phyloP scores from a whole-genome alignment of 1,140 invertebrate species.

The Leucophenga varia region DNA sequence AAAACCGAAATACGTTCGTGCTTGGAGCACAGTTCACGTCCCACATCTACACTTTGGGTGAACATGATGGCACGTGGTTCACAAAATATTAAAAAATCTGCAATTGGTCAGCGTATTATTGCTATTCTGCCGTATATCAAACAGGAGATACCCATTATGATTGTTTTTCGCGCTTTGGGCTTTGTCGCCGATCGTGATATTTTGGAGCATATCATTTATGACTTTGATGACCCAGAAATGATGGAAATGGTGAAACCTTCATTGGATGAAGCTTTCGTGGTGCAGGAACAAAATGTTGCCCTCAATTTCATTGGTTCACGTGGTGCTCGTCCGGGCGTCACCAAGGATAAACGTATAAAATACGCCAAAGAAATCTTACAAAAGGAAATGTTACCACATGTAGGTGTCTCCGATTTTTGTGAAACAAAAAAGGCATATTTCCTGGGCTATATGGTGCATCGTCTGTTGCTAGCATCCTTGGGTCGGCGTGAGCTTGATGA shows the following conservation, averaged over 20 bases:
- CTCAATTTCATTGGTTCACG: slow-evolving; percentile 97
- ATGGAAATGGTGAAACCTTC: slow-evolving; percentile 99
- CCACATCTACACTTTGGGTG: slow-evolving; percentile 96
- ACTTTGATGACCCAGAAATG: slow-evolving; percentile 99
- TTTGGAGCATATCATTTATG: slow-evolving; percentile 98
- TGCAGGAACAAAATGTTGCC: slow-evolving; percentile 98
- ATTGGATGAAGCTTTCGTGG: slow-evolving; percentile 98
- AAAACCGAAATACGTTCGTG: slow-evolving; percentile 97
- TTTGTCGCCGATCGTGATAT: slow-evolving; percentile 99
- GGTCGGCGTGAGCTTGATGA: slow-evolving; percentile 95
- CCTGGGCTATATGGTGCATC: slow-evolving; percentile 97
- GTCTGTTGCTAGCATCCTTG: slow-evolving; percentile 89
- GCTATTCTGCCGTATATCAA: slow-evolving; percentile 98
- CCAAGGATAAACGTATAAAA: slow-evolving; percentile 97
- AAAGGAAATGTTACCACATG: slow-evolving; percentile 99
- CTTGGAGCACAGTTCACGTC: slow-evolving; percentile 88
- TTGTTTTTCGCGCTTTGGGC: slow-evolving; percentile 94
- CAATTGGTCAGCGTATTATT: slow-evolving; percentile 97
- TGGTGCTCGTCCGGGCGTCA: slow-evolving; percentile 95
- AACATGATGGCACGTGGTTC: slow-evolving; percentile 99
- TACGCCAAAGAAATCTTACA: slow-evolving; percentile 98
- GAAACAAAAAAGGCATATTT: slow-evolving; percentile 99
- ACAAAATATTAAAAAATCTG: slow-evolving; percentile 92
- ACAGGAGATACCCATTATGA: slow-evolving; percentile 99
- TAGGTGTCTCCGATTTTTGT: slow-evolving; percentile 98